These are phyloP conservation scores for Halichoeres trimaculatus DNA, from an alignment of 2,113 vertebrate species.

Conservation along the genomic window DNA sequence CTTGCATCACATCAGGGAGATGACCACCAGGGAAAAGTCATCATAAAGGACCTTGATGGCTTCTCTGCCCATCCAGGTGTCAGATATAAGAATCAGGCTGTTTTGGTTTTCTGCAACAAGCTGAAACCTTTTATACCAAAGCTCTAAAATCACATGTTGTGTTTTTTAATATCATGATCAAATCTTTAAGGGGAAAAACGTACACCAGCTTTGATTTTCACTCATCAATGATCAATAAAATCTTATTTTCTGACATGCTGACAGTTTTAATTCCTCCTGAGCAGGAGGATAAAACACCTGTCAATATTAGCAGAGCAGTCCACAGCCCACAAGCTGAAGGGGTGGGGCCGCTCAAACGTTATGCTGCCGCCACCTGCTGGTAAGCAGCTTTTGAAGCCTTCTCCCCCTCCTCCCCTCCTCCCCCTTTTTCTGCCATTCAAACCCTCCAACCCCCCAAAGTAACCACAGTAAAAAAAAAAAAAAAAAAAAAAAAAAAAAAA, in stretches of 20 bases:
- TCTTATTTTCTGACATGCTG: conserved; percentile 67
- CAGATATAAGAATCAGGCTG: conserved; percentile 14
- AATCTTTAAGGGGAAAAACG: conserved; percentile 5
- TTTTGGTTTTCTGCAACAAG: conserved; percentile 32
- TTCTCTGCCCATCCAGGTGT: conserved; percentile 45
- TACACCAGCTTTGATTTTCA: conserved; percentile 40
- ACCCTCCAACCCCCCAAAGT: conserved; percentile 59
- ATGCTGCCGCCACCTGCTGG: conserved; percentile 90
- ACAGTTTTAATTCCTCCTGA: conserved; percentile 74
- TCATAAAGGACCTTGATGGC: conserved; percentile 64
- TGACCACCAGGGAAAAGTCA: conserved; percentile 63
- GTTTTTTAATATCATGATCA: conserved; percentile 16
- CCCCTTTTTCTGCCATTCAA: conserved; percentile 74
- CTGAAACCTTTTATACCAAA: conserved; percentile 11
- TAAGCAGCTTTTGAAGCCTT: conserved; percentile 84
- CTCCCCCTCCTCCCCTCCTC: conserved; percentile 31
- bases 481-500: conserved; percentile 13
- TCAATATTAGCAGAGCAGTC: conserved; percentile 70
- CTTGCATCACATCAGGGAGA: conserved; percentile 55
- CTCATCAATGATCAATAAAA: conserved; percentile 65
- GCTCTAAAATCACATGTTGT: conserved; percentile 6
- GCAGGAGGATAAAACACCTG: conserved; percentile 77
- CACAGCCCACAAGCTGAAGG: conserved; percentile 71
- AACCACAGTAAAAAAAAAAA: conserved; percentile 55
- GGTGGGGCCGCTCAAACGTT: conserved; percentile 85